Evolutionary conservation across 2,113 vertebrate genomes (phyloP), one percentile per base, ranked within the genome.

Genomic region (Sander vitreus): DNA sequence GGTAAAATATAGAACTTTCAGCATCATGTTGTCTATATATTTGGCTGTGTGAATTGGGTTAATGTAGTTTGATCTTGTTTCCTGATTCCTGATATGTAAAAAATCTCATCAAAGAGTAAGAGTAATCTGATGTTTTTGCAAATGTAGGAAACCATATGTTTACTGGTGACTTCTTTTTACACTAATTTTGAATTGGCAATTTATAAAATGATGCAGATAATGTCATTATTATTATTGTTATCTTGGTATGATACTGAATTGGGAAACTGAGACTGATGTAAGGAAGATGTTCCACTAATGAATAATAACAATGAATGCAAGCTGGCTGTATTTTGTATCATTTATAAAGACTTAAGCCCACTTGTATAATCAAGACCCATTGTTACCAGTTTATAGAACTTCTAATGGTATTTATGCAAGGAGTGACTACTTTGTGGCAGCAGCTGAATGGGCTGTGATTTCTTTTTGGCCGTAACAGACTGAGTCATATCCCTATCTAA

Each of bases 381-480:
- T 85, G 80, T 85, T 70, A n/a, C 1, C 21, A 47, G 33, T 72
- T 68, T 59, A 27, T 54, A 73, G 11, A 78, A 66, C 36, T 13
- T 55, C 14, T 23, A 33, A 69, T 66, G 43, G 21, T 8, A 21
- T 69, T 54, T 16, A 79, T 43, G 48, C 73, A 55, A 51, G 64
- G 11, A 43, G 54, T 43, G 58, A 25, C 54, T 68, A 25, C 50
- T 68, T 78, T 70, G 23, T 70, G 48, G 66, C 67, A 71, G 48
- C 36, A 14, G 10, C 73, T 85, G 30, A 77, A 90, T 62, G 21
- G 74, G 57, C 74, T 50, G 5, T 85, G 84, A 86, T 89, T 88
- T 64, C 15, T 71, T 75, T 72, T 68, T 68, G 63, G 57, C 69
- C 54, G 7, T 43, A 50, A 43, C 19, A 50, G 51, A 66, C 54